Evolutionary conservation across 2,797 vertebrate genomes (phyloP), one percentile per base, ranked within the genome.

Genomic region (Crossoptilon crossoptilon): DNA sequence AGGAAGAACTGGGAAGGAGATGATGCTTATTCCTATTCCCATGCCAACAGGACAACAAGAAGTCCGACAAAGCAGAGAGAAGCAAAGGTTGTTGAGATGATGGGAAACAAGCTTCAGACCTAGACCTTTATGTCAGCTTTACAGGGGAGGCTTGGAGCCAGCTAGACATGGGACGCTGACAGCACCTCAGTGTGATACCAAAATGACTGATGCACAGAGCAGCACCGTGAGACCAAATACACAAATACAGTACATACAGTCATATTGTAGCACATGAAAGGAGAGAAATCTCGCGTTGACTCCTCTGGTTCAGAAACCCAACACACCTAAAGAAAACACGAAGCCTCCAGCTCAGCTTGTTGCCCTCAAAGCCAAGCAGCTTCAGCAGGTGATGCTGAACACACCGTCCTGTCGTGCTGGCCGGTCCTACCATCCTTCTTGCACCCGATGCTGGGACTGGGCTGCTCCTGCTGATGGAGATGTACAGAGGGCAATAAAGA

Each of bases 391-490:
- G 11, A n/a, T 1, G 6, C 53, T 26, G n/a, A 51, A 51, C 12
- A 4, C 2, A 6, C 3, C 37, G 5, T 14, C 19, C 12, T 51
- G 18, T 56, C 31, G 22, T 31, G 29, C 11, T 64, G 39, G 27
- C 69, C 35, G 53, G 56, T 72, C 41, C 69, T 51, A 21, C 14
- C 15, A 29, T 13, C 37, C 41, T 37, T 88, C 58, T 56, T 59
- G 12, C 33, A 33, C 16, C 0, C 0, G 4, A 8, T 12, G 10
- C 24, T 3, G 3, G 68, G 66, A 27, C 56, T 73, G 73, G 15
- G 21, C 16, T 55, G 37, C 51, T 80, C 74, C 73, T 24, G 43
- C 35, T 59, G 85, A 74, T 53, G 64, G 46, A 91, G 68, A 82
- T 56, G 64, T 82, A 66, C 70, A 85, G 59, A 80, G 11, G 85